Evolutionary conservation across 64 coral and sea anemone species (phyloP), one percentile per base, ranked within the genome.

Genomic region (Montipora efflorescens): DNA sequence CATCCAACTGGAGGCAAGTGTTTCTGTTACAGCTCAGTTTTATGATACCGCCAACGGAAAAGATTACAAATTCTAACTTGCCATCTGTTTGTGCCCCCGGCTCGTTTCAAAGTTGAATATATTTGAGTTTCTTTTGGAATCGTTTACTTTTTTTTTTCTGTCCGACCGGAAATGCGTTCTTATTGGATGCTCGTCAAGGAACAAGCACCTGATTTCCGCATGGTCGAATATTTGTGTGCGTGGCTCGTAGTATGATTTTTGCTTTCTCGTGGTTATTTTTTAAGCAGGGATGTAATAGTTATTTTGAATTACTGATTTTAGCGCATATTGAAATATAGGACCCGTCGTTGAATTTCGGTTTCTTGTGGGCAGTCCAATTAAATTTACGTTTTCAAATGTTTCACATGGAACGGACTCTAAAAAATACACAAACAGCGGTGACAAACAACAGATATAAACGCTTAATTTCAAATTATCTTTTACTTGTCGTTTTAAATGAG

Each of bases 61-160:
- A 49, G 45, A 86, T 47, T 86, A 86, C 18, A 71, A 70, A 86
- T 13, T 46, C 14, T 67, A 14, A 48, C 8, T 86, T 44, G 82
- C 62, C 82, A 71, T 86, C 66, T 86, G 82, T 71, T 14, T 61
- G 3, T 21, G 45, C 82, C 66, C 45, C 82, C 18, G 82, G 82
- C 62, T 70, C 20, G 82, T 20, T 22, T 86, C 82, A 62, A 86
- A 64, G 64, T 70, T 71, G 82, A 86, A 86, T 84, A 84, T 86
- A 86, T 68, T 86, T 86, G 66, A 45, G 82, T 46, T 70, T 86
- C 62, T 71, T 82, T 19, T 20, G 53, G 21, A 62, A 21, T 83
- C 47, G 21, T 86, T 86, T 86, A 43, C 44, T 49, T 7, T 50
- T 44, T 86, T 36, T 36, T 18, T 11, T 28, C 43, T 71, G 19